Percentiles rank a stretch among this genome's conserved stretches.
Evolutionary conservation across 2,888 invertebrate genomes (phyloP).

Genomic region (Phlogophora meticulosa): DNA sequence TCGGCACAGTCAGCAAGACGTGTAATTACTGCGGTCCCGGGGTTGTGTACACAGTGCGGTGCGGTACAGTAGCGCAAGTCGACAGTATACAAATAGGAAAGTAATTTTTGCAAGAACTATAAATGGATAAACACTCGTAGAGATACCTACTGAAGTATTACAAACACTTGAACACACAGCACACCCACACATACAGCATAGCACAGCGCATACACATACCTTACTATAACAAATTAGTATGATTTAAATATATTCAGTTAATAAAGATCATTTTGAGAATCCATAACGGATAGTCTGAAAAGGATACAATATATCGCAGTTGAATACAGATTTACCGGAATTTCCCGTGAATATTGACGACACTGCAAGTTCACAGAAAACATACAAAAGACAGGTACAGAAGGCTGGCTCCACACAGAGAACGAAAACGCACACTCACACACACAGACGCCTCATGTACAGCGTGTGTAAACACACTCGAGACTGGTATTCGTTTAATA

Average conservation of each 20-base stretch:
- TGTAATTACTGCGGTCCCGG: slow-evolving; percentile 59
- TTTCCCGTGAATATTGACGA: slow-evolving; percentile 23
- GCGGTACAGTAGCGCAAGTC: slow-evolving; percentile 26
- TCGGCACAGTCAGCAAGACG: slow-evolving; percentile 63
- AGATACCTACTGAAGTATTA: no score
- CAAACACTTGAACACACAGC: no score
- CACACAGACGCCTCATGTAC: neutral
- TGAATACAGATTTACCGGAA: slow-evolving; percentile 23
- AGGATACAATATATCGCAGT: slow-evolving; percentile 11
- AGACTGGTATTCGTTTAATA: neutral
- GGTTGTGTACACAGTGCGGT: slow-evolving; percentile 21
- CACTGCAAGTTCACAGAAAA: slow-evolving; percentile 13
- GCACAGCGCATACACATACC: no score
- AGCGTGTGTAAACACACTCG: neutral
- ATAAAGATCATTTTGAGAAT: neutral
- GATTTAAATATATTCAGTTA: neutral
- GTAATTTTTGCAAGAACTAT: no score
- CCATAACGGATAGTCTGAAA: neutral
- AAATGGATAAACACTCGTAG: no score
- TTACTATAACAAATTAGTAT: no score
- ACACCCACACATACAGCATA: no score
- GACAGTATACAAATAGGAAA: no score
- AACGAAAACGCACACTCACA: neutral
- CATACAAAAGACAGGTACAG: slow-evolving; percentile 1
- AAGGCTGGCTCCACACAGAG: neutral